Base-by-base conservation (phyloP, 2,888 invertebrate species). In the Oscheius onirici region DNA sequence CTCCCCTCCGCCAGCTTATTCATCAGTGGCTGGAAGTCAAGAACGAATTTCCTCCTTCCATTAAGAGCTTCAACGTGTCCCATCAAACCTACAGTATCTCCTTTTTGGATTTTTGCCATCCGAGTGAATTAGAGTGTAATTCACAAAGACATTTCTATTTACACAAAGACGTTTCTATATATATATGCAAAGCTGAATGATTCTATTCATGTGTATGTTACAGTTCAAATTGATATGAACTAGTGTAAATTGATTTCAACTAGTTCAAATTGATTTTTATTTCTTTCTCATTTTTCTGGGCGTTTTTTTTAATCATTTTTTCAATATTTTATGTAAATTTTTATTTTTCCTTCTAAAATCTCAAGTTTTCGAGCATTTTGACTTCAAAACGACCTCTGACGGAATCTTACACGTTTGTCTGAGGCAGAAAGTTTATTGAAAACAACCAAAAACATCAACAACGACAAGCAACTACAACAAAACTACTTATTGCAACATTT, bases 1-100 rank as follows among this genome's bases (percentile, higher is more conserved):
- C 26, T 65, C 65, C 5, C 69, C 69, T 5, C 71, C 74, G 34
- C 74, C 72, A 13, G 46, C 71, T 11, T 76, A 76, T 61, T 70
- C 67, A 28, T 69, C 69, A 13, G 60, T 69, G 13, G 69, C 69
- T 34, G 69, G 69, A 10, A 69, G 69, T 34, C 57, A 57, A 22
- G 69, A 69, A 26, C 46, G 69, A 13, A 49, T 69, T 22, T 20
- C 69, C 22, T 52, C 55, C 24, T 41, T 26, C 15, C 55, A 55
- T 26, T 60, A 60, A 22, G 41, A 58, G 40, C 40, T 58, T 58
- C 41, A 41, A 58, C 43, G 58, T 40, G 58, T 41, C 58, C 41
- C 41, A 40, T 41, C 43, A 46, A 20, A 46, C 3, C 17, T 46
- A 34, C 34, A 34, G 34, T 8, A 34, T 34, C 34, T 34, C 34